Base-by-base conservation (phyloP, 2,797 vertebrate species). In the Melanotaenia pygmaea region DNA sequence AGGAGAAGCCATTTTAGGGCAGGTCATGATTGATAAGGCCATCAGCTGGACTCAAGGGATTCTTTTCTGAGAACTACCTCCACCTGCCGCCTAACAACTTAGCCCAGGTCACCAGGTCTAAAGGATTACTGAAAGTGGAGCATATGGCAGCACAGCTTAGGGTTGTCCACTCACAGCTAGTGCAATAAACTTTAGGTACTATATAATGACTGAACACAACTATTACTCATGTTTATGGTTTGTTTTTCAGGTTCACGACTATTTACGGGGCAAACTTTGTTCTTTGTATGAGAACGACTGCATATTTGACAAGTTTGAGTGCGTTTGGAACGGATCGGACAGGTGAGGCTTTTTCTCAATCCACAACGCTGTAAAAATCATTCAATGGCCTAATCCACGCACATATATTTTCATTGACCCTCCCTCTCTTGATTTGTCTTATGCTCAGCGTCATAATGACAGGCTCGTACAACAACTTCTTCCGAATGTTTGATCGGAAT, bases 281-380 rank as follows among this genome's bases (percentile, higher is more conserved):
- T 99, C 98, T 0, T 95, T 99, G 72, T 99, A 99, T 0, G 98
- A 99, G 94, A 99, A 99, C 0, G 98, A 99, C 94, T 99, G 98
- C 95, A 99, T 99, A 95, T 99, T 99, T 53, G 98, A 99, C 95
- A 99, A 99, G 93, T 99, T 99, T 70, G 98, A 99, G 93, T 99
- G 98, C 53, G 98, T 98, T 74, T 99, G 98, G 98, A 99, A 99
- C n/a, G 98, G 98, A 40, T 96, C 97, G 0, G 98, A 99, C 96
- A 99, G 98, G 98, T 99, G 81, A 94, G 94, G 35, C 38, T 13
- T 34, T 9, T 38, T 22, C 40, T 65, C 20, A 12, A 32, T 11
- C 38, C 18, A 1, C 13, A 28, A 11, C 18, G 47, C n/a, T 11
- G 5, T 61, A 37, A 32, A 0, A 24, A 6, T 34, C n/a, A 11